Evolutionary conservation across 2,113 vertebrate species (phyloP), one percentile per base, ranked within the genome.

Genomic region (Saguinus midas): DNA sequence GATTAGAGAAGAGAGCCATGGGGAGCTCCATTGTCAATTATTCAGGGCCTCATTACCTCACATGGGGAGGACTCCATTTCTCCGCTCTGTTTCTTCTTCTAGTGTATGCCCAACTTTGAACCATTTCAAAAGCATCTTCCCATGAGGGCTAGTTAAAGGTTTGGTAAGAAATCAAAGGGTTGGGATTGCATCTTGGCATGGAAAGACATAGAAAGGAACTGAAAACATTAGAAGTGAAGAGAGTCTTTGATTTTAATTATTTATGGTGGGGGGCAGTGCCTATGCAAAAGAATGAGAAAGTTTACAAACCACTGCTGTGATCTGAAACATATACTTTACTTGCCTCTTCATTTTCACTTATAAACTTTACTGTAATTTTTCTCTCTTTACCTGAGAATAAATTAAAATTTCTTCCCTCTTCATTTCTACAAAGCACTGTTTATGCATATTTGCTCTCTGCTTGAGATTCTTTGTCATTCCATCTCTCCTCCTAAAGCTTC

Each of bases 111-210:
- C 83, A 95, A 80, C 91, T 93, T 93, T 94, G 91, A 91, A 70
- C 82, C n/a, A 23, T 90, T 94, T 96, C 89, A 83, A 87, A 95
- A 93, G 86, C 83, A 94, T 50, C 86, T 94, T 95, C 97, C 95
- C 90, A 27, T 48, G 91, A 93, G 90, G 79, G 27, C 48, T 80
- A 68, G 88, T 91, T 86, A 94, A 95, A 89, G 89, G 73, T 82
- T 93, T 72, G 73, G 55, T 95, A 94, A 93, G 55, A 68, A 96
- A 95, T 94, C 94, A 96, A 88, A 95, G 82, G 45, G 1, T 88
- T 88, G 79, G 88, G 84, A 32, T 48, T 75, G 68, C 43, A n/a
- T 80, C 61, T 80, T 93, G 61, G 52, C 92, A 16, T 40, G 29
- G 73, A 87, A 95, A 95, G 55, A 92, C 55, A 70, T 25, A 79